Conservation (phyloP, 2,888 invertebrate genomes). For the Cosmorhoe ocellata region DNA sequence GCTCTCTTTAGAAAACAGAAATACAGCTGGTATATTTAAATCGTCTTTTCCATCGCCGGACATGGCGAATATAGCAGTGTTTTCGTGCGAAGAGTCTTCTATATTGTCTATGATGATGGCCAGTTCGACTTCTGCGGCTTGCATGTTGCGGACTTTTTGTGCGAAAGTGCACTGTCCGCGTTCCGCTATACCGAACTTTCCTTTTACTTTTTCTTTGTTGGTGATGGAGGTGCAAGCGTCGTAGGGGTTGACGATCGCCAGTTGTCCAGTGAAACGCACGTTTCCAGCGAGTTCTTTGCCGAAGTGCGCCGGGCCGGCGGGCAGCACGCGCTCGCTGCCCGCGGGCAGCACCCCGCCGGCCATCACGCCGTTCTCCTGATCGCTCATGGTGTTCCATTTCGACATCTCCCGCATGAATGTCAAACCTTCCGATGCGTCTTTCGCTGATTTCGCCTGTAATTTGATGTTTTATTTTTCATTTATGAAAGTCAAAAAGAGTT, state of each 20-base stretch:
- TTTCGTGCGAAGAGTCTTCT: conserved; percentile 87
- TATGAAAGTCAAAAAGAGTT: too few relatives aligned
- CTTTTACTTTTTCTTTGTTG: conserved; percentile 83
- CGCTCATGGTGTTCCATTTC: conserved; percentile 90
- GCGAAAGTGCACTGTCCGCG: conserved; percentile 98
- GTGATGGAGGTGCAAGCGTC: conserved; percentile 84
- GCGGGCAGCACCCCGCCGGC: conserved; percentile 57
- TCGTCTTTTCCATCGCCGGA: conserved; percentile 95
- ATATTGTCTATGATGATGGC: conserved; percentile 94
- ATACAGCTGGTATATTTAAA: conserved; percentile 94
- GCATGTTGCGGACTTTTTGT: conserved; percentile 93
- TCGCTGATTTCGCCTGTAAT: conserved; percentile 89
- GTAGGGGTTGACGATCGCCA: conserved; percentile 87
- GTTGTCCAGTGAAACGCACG: conserved; percentile 84
- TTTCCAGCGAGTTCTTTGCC: conserved; percentile 88
- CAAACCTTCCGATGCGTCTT: conserved; percentile 95
- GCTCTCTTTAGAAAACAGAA: conserved; percentile 92
- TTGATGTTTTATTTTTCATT: background rate
- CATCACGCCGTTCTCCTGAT: conserved; percentile 71
- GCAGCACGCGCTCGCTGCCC: conserved; percentile 52
- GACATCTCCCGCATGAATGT: conserved; percentile 99
- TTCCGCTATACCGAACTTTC: conserved; percentile 92
- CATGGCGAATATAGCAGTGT: conserved; percentile 96
- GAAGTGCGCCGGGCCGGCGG: conserved; percentile 96
- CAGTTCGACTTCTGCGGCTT: conserved; percentile 91